Percentiles rank a stretch among this genome's conserved stretches.
Evolutionary conservation across 1,140 invertebrate genomes (phyloP).

Genomic region (Vanessa tameamea): DNA sequence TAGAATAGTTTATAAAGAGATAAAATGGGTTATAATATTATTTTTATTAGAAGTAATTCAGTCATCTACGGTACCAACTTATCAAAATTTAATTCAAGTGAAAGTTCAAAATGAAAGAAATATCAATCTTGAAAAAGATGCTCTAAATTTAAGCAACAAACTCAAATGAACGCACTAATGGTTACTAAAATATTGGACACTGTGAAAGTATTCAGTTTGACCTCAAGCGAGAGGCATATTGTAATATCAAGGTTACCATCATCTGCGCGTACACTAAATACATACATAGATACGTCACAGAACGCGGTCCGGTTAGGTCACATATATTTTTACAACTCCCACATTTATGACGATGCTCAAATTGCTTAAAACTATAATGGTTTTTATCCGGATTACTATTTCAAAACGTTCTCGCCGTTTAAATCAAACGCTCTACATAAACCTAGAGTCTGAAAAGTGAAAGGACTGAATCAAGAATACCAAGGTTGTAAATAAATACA

Average conservation of each 20-base stretch:
- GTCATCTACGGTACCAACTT: background rate
- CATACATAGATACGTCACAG: constrained; percentile 9
- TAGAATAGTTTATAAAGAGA: too few relatives aligned
- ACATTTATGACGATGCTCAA: constrained; percentile 6
- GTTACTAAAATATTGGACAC: background rate
- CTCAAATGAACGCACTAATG: background rate
- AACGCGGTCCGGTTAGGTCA: constrained; percentile 26
- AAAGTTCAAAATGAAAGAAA: background rate
- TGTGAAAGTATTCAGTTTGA: constrained; percentile 22
- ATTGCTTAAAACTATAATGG: constrained; percentile 17
- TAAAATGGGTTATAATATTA: too few relatives aligned
- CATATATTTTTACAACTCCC: constrained; percentile 28
- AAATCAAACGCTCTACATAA: too few relatives aligned
- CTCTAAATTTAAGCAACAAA: background rate
- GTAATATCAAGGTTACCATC: constrained; percentile 29
- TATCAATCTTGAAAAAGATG: background rate
- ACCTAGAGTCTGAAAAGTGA: too few relatives aligned
- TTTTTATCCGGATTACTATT: background rate
- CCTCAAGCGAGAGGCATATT: constrained; percentile 20
- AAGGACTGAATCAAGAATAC: too few relatives aligned
- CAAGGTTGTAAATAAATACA: too few relatives aligned
- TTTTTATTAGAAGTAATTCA: too few relatives aligned
- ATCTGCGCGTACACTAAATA: constrained; percentile 9
- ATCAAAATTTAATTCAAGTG: background rate
- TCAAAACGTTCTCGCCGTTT: background rate